Percentiles rank a stretch among this genome's conserved stretches.
These are phyloP conservation scores for Amphipoea oculea DNA, from an alignment of 2,888 invertebrate species.

Conservation along the genomic window DNA sequence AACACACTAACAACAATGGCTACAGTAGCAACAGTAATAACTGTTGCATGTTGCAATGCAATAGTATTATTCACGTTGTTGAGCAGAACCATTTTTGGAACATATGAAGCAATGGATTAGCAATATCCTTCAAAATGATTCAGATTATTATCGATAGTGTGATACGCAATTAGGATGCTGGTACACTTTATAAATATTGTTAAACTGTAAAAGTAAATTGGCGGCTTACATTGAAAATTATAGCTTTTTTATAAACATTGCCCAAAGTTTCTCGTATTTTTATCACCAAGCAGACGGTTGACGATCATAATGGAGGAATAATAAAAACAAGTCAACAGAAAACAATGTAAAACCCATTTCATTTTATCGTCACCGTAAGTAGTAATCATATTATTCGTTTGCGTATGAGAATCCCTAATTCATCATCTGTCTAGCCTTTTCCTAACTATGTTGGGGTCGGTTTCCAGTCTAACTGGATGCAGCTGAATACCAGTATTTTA, in stretches of 20 bases:
- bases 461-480: too few species aligned
- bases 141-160: not conserved
- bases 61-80: too few species aligned
- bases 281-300: not conserved
- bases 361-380: conserved; percentile 6
- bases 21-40: not conserved
- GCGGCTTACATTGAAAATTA: not conserved
- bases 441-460: too few species aligned
- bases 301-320: not conserved
- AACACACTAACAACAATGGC: not conserved
- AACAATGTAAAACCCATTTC: not conserved
- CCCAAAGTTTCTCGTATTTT: not conserved
- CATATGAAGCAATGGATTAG: not conserved
- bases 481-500: too few species aligned
- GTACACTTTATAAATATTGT: not conserved
- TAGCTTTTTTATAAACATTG: not conserved
- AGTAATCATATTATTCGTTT: conserved; percentile 6
- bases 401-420: conserved; percentile 25
- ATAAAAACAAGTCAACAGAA: conserved; percentile 1
- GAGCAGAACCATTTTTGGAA: not conserved
- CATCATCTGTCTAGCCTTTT: too few species aligned
- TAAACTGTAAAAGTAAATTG: not conserved
- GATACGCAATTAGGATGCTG: not conserved
- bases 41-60: too few species aligned
- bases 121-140: not conserved